These are phyloP conservation scores for Poeciliopsis prolifica DNA, from an alignment of 2,113 vertebrate species.

Conservation along the genomic window DNA sequence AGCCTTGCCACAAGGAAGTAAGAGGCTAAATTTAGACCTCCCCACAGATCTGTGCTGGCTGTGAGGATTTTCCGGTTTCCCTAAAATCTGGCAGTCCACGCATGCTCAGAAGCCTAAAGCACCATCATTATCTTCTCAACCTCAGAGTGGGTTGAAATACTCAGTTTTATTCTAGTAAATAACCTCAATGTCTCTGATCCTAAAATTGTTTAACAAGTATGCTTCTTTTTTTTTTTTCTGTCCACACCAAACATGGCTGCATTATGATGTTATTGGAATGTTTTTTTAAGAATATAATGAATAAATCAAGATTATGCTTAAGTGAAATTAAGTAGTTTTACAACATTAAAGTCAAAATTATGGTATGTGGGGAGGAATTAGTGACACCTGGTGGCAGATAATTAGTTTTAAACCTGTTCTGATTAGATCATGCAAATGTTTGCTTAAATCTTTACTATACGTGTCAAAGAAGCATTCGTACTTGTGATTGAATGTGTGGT, in stretches of 20 bases:
- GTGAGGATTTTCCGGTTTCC: conserved; percentile 76
- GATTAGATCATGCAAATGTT: not conserved
- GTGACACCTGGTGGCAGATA: conserved; percentile 68
- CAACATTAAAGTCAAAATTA: not conserved
- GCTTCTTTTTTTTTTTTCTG: not conserved
- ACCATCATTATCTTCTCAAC: conserved; percentile 56
- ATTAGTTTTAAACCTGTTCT: not conserved
- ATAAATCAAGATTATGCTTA: not conserved
- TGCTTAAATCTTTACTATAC: not conserved
- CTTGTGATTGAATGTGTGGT: not conserved
- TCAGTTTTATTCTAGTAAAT: conserved; percentile 27
- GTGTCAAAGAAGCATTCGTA: not conserved
- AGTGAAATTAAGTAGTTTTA: conserved; percentile 8
- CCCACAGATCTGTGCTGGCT: conserved; percentile 55
- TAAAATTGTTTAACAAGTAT: not conserved
- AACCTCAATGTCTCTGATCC: not conserved
- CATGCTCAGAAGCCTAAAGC: conserved; percentile 37
- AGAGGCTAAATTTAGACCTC: conserved; percentile 70
- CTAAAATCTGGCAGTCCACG: conserved; percentile 49
- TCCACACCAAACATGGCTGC: not conserved
- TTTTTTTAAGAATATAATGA: not conserved
- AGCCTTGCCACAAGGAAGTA: conserved; percentile 72
- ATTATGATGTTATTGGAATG: not conserved
- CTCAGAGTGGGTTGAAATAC: conserved; percentile 25
- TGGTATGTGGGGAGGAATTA: not conserved